A percentile compares a stretch with the other conserved stretches of the same genome.
Conservation (phyloP, 2,113 vertebrate genomes). For the Pitta sordida region DNA sequence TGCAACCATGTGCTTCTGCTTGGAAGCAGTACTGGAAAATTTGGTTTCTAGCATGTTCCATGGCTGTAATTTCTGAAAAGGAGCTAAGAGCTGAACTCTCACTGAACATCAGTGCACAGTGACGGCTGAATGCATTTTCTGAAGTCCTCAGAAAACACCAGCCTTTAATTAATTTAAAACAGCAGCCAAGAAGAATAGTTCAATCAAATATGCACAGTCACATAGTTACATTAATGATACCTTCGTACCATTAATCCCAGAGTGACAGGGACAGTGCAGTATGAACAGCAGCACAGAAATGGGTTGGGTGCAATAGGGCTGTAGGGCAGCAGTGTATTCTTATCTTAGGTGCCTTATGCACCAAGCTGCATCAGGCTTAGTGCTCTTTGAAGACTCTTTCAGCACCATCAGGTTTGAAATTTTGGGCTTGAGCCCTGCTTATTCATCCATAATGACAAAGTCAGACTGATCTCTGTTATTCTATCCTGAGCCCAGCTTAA, state of each 20-base stretch:
- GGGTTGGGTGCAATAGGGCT: background rate
- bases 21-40: background rate
- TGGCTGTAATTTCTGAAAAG: background rate
- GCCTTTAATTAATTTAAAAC: background rate
- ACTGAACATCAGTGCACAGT: background rate
- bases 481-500: conserved; percentile 9
- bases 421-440: background rate
- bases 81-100: background rate
- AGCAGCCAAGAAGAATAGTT: background rate
- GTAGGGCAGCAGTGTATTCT: background rate
- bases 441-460: conserved; percentile 24
- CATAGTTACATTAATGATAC: background rate
- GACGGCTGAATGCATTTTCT: background rate
- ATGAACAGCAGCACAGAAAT: background rate
- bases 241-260: background rate
- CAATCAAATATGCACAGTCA: background rate
- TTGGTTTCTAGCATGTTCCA: background rate
- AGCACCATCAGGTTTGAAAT: background rate
- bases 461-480: conserved; percentile 29
- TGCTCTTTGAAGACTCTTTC: background rate
- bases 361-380: background rate
- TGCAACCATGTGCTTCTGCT: background rate
- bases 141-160: background rate
- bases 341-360: background rate
- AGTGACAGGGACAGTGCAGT: background rate